Percentiles rank a stretch among this genome's conserved stretches.
These are phyloP conservation scores for Karalla daura DNA, from an alignment of 2,797 vertebrate species.

Conservation along the genomic window DNA sequence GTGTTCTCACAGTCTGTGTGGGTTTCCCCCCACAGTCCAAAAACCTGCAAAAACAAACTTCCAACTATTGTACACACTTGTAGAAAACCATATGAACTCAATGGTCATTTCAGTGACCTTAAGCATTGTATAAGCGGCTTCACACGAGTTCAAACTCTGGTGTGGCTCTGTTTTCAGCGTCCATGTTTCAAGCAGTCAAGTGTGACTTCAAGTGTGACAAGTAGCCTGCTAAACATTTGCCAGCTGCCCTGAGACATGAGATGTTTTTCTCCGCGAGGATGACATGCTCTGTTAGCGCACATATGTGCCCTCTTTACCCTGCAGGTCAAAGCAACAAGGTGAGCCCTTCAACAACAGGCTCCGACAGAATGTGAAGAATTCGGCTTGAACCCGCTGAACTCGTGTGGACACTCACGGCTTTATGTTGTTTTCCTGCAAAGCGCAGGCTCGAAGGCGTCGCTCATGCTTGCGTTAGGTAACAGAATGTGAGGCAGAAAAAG, in stretches of 20 bases:
- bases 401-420: background rate
- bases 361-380: constrained; percentile 64
- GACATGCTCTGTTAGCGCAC: constrained; percentile 26
- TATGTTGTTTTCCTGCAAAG: constrained; percentile 11
- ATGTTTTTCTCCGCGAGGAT: constrained; percentile 50
- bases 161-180: background rate
- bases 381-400: constrained; percentile 40
- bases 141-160: background rate
- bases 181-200: background rate
- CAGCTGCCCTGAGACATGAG: constrained; percentile 10
- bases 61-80: background rate
- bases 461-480: background rate
- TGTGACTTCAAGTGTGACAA: background rate
- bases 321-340: constrained; percentile 59
- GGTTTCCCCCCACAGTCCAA: too few relatives aligned
- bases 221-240: constrained; percentile 19
- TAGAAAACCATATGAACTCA: too few relatives aligned
- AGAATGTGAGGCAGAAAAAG: background rate
- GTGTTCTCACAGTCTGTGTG: too few relatives aligned
- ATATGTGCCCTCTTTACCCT: constrained; percentile 24
- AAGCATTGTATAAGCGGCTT: background rate
- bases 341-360: constrained; percentile 41
- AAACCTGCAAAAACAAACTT: background rate
- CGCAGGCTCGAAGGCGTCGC: background rate
- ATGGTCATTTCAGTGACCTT: background rate